Conservation (phyloP, 1,140 invertebrate genomes). For the Apis florea region DNA sequence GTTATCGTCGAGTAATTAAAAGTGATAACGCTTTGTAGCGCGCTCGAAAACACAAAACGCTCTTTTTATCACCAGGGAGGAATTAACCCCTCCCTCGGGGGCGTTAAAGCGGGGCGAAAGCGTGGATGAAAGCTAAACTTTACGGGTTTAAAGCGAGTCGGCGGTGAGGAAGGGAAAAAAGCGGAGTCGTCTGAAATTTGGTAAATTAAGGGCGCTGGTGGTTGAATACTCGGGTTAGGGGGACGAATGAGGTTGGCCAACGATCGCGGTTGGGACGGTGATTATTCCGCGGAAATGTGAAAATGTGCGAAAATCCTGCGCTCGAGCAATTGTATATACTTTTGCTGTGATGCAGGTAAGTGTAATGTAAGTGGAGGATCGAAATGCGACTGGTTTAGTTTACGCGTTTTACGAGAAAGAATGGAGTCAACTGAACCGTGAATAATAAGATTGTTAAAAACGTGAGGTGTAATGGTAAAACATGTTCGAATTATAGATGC, state of each 20-base stretch:
- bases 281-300: too few species aligned
- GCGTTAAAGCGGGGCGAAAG: conserved; percentile 1
- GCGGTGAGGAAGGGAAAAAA: not conserved
- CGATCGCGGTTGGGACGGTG: not conserved
- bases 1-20: conserved; percentile 43
- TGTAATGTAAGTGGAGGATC: too few species aligned
- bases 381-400: too few species aligned
- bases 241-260: not conserved
- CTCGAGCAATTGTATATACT: too few species aligned
- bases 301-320: too few species aligned
- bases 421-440: too few species aligned
- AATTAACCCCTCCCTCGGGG: conserved; percentile 25
- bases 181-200: conserved; percentile 12
- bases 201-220: conserved; percentile 14
- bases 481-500: too few species aligned
- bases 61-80: conserved; percentile 5
- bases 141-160: conserved; percentile 2
- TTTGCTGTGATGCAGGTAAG: too few species aligned
- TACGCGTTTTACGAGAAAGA: too few species aligned
- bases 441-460: too few species aligned
- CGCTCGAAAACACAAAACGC: conserved; percentile 18
- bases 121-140: not conserved
- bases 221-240: conserved; percentile 2
- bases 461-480: too few species aligned
- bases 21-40: conserved; percentile 39